Evolutionary conservation across 2,888 invertebrate species (phyloP).

Genomic region (Ariolimax columbianus): DNA sequence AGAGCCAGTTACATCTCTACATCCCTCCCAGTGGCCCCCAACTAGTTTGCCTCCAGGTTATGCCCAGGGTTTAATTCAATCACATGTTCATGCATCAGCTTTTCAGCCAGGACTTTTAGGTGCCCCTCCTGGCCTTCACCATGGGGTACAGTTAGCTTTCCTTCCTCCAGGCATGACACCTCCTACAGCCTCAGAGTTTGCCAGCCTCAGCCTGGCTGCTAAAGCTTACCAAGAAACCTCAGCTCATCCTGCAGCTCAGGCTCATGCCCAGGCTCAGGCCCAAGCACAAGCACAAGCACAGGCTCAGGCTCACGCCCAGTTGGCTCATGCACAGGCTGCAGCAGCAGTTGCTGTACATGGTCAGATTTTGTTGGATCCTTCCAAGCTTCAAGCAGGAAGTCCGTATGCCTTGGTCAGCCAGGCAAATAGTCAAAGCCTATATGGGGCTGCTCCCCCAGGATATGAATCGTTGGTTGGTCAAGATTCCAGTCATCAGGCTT

Average conservation of each 20-base stretch:
- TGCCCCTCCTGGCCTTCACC: constrained; percentile 43
- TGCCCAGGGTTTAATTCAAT: constrained; percentile 24
- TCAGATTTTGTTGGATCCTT: constrained; percentile 40
- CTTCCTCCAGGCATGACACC: constrained; percentile 48
- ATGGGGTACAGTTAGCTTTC: constrained; percentile 47
- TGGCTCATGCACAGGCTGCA: constrained; percentile 15
- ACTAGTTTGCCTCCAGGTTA: constrained; percentile 43
- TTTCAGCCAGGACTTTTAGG: constrained; percentile 49
- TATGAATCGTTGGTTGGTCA: constrained; percentile 42
- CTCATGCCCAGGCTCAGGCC: neutral
- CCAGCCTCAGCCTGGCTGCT: constrained; percentile 31
- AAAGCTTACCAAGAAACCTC: constrained; percentile 8
- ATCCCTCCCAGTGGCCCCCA: constrained; percentile 36
- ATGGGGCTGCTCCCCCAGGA: constrained; percentile 50
- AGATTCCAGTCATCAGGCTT: constrained; percentile 35
- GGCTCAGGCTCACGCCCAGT: constrained; percentile 29
- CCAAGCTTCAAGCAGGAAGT: constrained; percentile 32
- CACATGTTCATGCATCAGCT: constrained; percentile 43
- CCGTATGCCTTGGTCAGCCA: constrained; percentile 41
- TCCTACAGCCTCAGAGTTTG: constrained; percentile 44
- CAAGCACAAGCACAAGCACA: neutral
- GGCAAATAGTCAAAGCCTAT: constrained; percentile 46
- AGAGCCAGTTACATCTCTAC: constrained; percentile 21
- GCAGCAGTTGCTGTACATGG: constrained; percentile 49
- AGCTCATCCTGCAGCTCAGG: constrained; percentile 27